These are phyloP conservation scores for Heterodera schachtii DNA, from an alignment of 1,140 invertebrate species.

Conservation along the genomic window DNA sequence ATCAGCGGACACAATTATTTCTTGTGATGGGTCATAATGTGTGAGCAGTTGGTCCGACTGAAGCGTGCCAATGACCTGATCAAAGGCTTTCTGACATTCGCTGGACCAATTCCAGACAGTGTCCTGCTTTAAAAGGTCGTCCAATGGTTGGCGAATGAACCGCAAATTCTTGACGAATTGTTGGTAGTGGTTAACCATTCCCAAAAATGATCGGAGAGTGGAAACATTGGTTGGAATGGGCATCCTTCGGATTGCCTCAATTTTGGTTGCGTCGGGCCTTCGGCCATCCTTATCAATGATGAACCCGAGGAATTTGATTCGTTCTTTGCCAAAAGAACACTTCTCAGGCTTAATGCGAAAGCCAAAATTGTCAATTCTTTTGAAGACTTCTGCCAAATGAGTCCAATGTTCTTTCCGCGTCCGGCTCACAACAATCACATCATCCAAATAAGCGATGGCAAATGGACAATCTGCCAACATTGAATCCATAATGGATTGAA, in stretches of 20 bases:
- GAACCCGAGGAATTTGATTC: constrained; percentile 65
- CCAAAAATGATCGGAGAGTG: constrained; percentile 10
- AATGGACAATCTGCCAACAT: constrained; percentile 14
- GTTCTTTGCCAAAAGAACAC: constrained; percentile 67
- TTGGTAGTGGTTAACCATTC: constrained; percentile 29
- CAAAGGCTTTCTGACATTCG: constrained; percentile 48
- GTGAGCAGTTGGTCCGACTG: constrained; percentile 54
- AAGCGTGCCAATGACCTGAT: constrained; percentile 58
- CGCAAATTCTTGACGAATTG: too few relatives aligned
- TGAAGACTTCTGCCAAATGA: constrained; percentile 63
- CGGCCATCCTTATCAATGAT: constrained; percentile 8
- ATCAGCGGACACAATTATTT: constrained; percentile 68
- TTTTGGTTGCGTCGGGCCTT: constrained; percentile 1
- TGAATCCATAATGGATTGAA: constrained; percentile 4
- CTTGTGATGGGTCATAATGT: constrained; percentile 65
- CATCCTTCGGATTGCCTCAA: neutral
- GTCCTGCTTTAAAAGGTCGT: constrained; percentile 14
- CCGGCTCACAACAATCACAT: constrained; percentile 38
- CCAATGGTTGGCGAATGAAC: constrained; percentile 22
- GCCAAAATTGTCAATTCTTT: neutral
- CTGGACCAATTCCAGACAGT: constrained; percentile 37
- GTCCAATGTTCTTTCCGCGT: constrained; percentile 37
- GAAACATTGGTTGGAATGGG: constrained; percentile 8
- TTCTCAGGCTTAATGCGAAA: neutral
- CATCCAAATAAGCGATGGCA: constrained; percentile 57